These are phyloP conservation scores for Frieseomelitta varia DNA, from an alignment of 1,140 invertebrate species.

Conservation along the genomic window DNA sequence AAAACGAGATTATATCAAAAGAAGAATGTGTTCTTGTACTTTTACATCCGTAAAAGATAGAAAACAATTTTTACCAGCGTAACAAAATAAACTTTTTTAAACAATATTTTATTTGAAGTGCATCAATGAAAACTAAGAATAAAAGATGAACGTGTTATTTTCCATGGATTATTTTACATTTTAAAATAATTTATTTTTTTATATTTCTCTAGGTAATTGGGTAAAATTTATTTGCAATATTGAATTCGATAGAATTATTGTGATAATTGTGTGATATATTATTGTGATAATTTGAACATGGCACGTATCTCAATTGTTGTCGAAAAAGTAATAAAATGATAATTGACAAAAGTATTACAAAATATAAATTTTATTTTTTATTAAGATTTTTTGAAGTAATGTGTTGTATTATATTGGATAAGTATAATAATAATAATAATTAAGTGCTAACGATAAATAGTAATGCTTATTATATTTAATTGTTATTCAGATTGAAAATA, in stretches of 20 bases:
- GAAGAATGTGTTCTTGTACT: not conserved
- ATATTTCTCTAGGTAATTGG: not conserved
- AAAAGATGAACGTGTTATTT: not conserved
- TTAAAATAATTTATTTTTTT: not conserved
- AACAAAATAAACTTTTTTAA: not conserved
- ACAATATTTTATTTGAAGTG: not conserved
- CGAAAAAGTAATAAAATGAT: not conserved
- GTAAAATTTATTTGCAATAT: not conserved
- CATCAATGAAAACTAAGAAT: not conserved
- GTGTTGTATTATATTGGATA: not conserved
- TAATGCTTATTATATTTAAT: not conserved
- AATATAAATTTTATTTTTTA: not conserved
- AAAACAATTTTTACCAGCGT: constrained; percentile 1
- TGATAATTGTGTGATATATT: not conserved
- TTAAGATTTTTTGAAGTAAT: too few relatives aligned
- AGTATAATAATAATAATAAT: not conserved
- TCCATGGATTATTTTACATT: not conserved
- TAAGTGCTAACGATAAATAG: not conserved
- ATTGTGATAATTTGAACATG: not conserved
- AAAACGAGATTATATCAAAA: constrained; percentile 12
- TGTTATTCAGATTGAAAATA: not conserved
- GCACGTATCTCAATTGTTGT: not conserved
- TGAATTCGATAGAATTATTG: not conserved
- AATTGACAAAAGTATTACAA: too few relatives aligned
- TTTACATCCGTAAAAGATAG: constrained; percentile 22